Base-by-base conservation (phyloP, 2,797 vertebrate species). In the Arremon aurantiirostris region DNA sequence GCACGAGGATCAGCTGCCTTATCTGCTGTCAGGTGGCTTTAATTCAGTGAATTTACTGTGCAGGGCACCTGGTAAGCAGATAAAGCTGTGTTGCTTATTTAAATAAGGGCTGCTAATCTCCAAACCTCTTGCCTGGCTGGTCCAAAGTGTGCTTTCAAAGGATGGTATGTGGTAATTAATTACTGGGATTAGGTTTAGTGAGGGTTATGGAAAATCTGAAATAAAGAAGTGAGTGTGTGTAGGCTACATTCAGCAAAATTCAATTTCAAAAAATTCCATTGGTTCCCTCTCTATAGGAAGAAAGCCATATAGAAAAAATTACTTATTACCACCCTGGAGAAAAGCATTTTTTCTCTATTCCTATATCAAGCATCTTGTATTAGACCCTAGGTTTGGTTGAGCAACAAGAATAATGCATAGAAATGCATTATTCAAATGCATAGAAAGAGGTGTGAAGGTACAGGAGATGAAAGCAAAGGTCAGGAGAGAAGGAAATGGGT, bases 1-100 rank as follows among this genome's bases (percentile, higher is more conserved):
- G 42, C 95, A 96, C 0, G 52, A 95, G 69, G 94, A 98, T 35
- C 93, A 96, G 97, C 82, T 97, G 55, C 96, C 95, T 39, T 89
- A 92, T 84, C 92, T 97, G 12, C 90, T 97, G n/a, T 92, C 64
- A 37, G 95, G 96, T 82, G 96, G 92, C 73, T 97, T 97, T 72
- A 92, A 97, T 89, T 93, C 88, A 8, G 32, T 93, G 64, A 87
- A 93, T 90, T 94, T 97, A 20, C 93, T 96, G 6, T 88, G 93
- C 85, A 82, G 65, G 46, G 57, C 71, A 46, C 34, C 50, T 97
- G 97, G 95, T 97, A 95, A 98, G 97, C 88, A 65, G 50, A 44
- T 72, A 44, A 76, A n/a, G 41, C 32, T 7, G 4, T 21, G 23
- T 22, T 91, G 35, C 42, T 77, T 53, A 30, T 75, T 75, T 60